Base-by-base conservation (phyloP, 2,888 invertebrate species). In the Arenicola marina region DNA sequence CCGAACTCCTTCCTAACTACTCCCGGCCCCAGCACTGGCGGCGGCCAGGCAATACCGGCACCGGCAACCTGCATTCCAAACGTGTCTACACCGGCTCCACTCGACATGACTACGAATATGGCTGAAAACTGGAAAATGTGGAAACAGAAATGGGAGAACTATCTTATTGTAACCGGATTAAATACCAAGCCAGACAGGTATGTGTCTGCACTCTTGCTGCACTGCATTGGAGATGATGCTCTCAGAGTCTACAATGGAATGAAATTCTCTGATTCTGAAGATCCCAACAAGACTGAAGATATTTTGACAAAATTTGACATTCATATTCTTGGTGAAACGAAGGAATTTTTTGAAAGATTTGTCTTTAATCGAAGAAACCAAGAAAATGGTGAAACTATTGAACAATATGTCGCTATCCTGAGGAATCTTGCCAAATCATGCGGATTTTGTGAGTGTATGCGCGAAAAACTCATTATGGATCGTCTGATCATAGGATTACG, bases 81-180 rank as follows among this genome's bases (percentile, higher is more conserved):
- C n/a, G n/a, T n/a, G n/a, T n/a, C 48, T n/a, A 11, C 48, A 48
- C 48, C 48, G 7, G 7, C 48, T 48, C 48, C 48, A 48, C 48
- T 48, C n/a, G 26, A 24, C 26, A 7, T 48, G 7, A 7, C 11
- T 7, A 48, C 26, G 24, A 33, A 56, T 56, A 38, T 18, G 4
- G 38, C 21, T 56, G 56, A 56, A 11, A 56, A 56, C 56, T 56
- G 56, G 56, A 56, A 56, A 38, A 4, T 33, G n/a, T 56, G 33
- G 34, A 56, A 56, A 56, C 56, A 38, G 7, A 33, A 4, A 7
- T 56, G 33, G 33, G 26, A 4, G 18, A 38, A 33, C 26, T 56
- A 33, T 24, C 33, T 56, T 33, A 56, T 38, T 21, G 56, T 38
- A 7, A 4, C 34, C n/a, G 56, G 26, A 11, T 11, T 56, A 38